Evolutionary conservation across 2,113 vertebrate species (phyloP).

Genomic region (Macquaria ambigua): DNA sequence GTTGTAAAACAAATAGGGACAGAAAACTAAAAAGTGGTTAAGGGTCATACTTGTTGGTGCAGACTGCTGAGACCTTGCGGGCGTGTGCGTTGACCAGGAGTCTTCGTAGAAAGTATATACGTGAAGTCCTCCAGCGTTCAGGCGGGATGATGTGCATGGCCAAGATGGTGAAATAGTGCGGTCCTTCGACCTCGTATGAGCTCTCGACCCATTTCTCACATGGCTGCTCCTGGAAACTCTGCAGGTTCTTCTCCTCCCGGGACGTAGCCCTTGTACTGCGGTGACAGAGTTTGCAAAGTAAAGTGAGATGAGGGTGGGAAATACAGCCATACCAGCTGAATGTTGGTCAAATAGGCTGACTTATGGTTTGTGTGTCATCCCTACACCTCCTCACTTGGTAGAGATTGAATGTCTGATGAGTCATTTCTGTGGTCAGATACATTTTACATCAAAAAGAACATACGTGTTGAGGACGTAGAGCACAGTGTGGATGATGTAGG

Average conservation of each 20-base stretch:
- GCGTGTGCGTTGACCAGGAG: conserved; percentile 91
- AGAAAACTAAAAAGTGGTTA: background rate
- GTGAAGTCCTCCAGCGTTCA: conserved; percentile 89
- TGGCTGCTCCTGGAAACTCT: conserved; percentile 96
- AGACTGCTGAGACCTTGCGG: conserved; percentile 89
- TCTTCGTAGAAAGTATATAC: conserved; percentile 90
- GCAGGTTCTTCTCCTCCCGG: conserved; percentile 97
- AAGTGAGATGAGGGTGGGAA: background rate
- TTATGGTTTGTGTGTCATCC: background rate
- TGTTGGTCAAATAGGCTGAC: background rate
- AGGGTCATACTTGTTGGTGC: conserved; percentile 90
- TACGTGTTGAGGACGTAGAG: conserved; percentile 99
- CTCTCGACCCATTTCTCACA: conserved; percentile 97
- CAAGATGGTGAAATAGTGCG: conserved; percentile 95
- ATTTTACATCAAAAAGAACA: conserved; percentile 52
- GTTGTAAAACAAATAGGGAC: background rate
- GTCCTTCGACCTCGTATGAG: conserved; percentile 96
- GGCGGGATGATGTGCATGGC: conserved; percentile 94
- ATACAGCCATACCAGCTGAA: background rate
- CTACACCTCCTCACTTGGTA: background rate
- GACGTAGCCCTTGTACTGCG: conserved; percentile 95
- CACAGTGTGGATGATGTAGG: conserved; percentile 98
- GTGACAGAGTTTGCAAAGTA: background rate
- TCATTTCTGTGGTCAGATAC: background rate
- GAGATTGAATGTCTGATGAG: background rate